These are phyloP conservation scores for Acrocephalus arundinaceus DNA, from an alignment of 2,113 vertebrate genomes.

Conservation along the genomic window DNA sequence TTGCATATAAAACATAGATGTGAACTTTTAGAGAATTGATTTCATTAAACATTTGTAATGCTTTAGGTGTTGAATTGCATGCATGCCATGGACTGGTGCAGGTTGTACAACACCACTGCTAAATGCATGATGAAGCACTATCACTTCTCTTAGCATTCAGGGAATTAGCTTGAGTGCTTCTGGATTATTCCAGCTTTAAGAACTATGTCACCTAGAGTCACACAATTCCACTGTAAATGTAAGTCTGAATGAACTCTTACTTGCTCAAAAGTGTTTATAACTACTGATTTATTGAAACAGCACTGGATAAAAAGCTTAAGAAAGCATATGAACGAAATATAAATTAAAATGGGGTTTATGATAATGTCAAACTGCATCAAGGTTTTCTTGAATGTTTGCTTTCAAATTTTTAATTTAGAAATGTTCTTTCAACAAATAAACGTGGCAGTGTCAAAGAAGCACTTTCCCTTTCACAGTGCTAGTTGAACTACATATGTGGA, in stretches of 20 bases:
- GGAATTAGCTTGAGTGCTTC: neutral
- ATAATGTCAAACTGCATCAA: neutral
- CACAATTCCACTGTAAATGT: neutral
- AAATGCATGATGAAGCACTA: neutral
- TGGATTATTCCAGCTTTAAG: neutral
- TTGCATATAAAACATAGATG: neutral
- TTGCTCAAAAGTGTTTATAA: neutral
- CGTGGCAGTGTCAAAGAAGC: neutral
- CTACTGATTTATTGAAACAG: neutral
- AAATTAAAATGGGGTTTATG: neutral
- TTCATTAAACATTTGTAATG: neutral
- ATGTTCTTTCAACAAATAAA: constrained; percentile 22
- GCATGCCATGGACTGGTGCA: neutral
- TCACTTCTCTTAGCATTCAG: neutral
- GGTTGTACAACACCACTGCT: neutral
- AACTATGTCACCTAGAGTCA: neutral
- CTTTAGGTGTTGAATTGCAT: neutral
- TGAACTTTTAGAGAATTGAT: neutral
- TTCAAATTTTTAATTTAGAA: constrained; percentile 27
- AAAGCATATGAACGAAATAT: neutral
- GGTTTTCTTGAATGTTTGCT: neutral
- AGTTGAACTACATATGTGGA: neutral
- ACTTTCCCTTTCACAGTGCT: neutral
- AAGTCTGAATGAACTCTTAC: neutral
- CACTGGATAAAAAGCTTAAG: neutral